Conservation (phyloP, 2,797 vertebrate species). For the Eidolon dupreanum region DNA sequence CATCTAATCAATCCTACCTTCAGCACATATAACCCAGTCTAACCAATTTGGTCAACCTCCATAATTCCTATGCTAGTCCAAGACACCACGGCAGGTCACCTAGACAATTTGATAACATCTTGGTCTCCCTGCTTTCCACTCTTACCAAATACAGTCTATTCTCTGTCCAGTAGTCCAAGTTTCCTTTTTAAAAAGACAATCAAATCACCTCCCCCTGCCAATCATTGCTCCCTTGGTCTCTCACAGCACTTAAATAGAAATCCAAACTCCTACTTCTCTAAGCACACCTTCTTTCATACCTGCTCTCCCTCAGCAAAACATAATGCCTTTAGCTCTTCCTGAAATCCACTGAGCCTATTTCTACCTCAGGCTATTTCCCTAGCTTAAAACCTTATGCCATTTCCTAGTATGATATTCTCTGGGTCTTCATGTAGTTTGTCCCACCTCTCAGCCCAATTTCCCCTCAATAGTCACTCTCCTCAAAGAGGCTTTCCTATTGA, state of each 20-base stretch:
- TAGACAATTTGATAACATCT: not conserved
- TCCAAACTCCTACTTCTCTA: not conserved
- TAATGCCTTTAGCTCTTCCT: not conserved
- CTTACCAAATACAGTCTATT: not conserved
- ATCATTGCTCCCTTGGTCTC: not conserved
- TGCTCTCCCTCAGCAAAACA: not conserved
- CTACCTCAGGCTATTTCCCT: not conserved
- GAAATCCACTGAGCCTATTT: not conserved
- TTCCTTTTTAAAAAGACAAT: not conserved
- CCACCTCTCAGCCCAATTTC: not conserved
- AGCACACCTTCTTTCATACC: rapidly evolving
- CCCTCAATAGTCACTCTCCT: not conserved
- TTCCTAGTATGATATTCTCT: not conserved
- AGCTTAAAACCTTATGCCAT: not conserved
- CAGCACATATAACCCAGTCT: not conserved
- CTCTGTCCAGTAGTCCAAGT: not conserved
- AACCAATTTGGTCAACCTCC: not conserved
- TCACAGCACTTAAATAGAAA: not conserved
- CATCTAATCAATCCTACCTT: not conserved
- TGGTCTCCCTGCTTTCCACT: not conserved
- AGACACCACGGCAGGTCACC: not conserved
- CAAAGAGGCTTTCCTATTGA: not conserved
- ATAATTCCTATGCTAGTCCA: not conserved
- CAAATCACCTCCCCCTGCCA: not conserved
- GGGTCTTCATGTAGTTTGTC: not conserved